Evolutionary conservation across 30 jellyfish, hydroid and myxozoan genomes (phyloP).

Genomic region (Clytia hemisphaerica): DNA sequence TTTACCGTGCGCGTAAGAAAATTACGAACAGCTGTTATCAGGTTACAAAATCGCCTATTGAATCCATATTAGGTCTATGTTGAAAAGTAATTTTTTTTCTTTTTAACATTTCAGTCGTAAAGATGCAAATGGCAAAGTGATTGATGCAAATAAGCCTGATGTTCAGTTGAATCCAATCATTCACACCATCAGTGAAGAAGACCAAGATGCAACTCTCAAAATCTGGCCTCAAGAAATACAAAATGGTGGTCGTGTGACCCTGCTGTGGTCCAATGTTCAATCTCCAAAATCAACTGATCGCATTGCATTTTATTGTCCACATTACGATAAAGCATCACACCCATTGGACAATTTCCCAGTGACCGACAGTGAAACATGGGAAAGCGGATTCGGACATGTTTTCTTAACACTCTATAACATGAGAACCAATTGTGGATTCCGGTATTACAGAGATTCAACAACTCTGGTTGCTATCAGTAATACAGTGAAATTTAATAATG

Average conservation of each 20-base stretch:
- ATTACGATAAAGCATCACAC: slow-evolving; percentile 27
- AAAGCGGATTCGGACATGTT: slow-evolving; percentile 60
- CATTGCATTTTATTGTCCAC: slow-evolving; percentile 86
- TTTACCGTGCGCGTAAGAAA: too few relatives aligned
- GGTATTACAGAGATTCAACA: slow-evolving; percentile 62
- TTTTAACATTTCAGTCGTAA: too few relatives aligned
- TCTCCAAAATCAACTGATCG: slow-evolving; percentile 68
- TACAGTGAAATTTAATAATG: slow-evolving; percentile 45
- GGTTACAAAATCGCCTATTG: too few relatives aligned
- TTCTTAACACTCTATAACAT: slow-evolving; percentile 63
- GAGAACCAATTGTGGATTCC: slow-evolving; percentile 72
- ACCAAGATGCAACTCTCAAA: slow-evolving; percentile 40
- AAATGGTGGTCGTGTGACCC: slow-evolving; percentile 77
- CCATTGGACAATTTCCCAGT: slow-evolving; percentile 76
- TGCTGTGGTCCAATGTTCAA: slow-evolving; percentile 56
- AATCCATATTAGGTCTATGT: too few relatives aligned
- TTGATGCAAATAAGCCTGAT: slow-evolving; percentile 44
- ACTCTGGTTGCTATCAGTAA: slow-evolving; percentile 79
- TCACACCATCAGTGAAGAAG: slow-evolving; percentile 28
- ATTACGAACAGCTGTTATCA: too few relatives aligned
- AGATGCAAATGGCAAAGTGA: slow-evolving; percentile 33
- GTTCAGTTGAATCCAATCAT: slow-evolving; percentile 44
- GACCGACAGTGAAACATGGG: slow-evolving; percentile 53
- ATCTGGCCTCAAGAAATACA: slow-evolving; percentile 63
- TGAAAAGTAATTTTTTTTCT: too few relatives aligned